Evolutionary conservation across 1,140 invertebrate species (phyloP).

Genomic region (Schlechtendalia chinensis): DNA sequence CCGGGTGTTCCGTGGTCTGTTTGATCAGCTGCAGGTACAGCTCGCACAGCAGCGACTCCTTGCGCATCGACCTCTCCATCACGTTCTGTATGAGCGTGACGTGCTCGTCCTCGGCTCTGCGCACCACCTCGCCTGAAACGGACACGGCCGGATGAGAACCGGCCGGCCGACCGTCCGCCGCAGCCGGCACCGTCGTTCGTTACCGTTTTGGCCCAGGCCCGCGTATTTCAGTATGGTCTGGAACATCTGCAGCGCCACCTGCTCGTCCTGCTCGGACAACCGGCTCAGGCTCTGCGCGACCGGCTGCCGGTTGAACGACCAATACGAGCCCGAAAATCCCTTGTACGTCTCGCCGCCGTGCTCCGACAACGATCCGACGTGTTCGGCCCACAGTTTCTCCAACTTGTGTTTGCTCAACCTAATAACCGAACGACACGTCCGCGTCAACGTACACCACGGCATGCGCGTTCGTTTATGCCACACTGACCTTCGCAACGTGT

Average conservation of each 20-base stretch:
- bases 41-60: constrained; percentile 84
- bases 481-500: constrained; percentile 72
- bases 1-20: constrained; percentile 88
- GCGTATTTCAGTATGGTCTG: constrained; percentile 75
- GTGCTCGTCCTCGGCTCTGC: constrained; percentile 78
- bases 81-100: constrained; percentile 83
- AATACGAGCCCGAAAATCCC: constrained; percentile 81
- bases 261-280: constrained; percentile 83
- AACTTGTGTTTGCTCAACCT: constrained; percentile 83
- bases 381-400: constrained; percentile 79
- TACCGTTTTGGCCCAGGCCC: constrained; percentile 74
- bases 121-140: constrained; percentile 60
- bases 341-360: constrained; percentile 82
- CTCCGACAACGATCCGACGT: constrained; percentile 64
- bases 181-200: constrained; percentile 10
- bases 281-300: constrained; percentile 79
- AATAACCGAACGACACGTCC: too few species aligned
- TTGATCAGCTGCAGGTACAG: constrained; percentile 91
- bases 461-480: too few species aligned
- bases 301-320: constrained; percentile 82
- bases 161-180: too few species aligned
- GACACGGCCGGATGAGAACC: too few species aligned
- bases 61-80: constrained; percentile 85
- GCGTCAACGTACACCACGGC: too few species aligned
- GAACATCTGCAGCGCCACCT: constrained; percentile 77